phyloP scores from a whole-genome alignment of 2,113 vertebrate species.

The Phalacrocorax carbo region DNA sequence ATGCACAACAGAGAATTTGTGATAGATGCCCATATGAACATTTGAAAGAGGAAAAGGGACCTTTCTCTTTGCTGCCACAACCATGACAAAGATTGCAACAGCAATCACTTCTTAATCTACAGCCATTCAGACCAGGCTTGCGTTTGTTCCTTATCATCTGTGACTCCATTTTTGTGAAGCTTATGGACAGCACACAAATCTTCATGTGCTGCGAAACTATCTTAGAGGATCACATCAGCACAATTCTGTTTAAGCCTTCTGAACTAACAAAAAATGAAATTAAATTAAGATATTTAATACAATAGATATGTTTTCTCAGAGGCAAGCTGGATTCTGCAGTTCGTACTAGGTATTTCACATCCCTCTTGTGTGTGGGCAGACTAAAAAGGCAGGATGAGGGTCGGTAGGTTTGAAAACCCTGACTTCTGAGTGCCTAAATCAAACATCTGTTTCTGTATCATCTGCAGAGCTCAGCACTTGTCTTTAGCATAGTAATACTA shows the following conservation, averaged over 20 bases:
- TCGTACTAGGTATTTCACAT: not conserved
- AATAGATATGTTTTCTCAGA: not conserved
- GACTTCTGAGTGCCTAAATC: not conserved
- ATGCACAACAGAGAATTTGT: not conserved
- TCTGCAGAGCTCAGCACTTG: not conserved
- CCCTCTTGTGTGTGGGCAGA: not conserved
- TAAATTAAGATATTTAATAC: not conserved
- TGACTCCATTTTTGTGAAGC: not conserved
- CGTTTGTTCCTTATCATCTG: not conserved
- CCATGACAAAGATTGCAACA: not conserved
- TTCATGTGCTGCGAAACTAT: not conserved
- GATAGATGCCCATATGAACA: not conserved
- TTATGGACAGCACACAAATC: not conserved
- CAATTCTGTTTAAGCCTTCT: not conserved
- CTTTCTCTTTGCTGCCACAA: not conserved
- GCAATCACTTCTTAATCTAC: not conserved
- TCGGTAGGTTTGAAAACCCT: not conserved
- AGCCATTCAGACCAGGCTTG: not conserved
- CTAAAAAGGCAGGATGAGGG: not conserved
- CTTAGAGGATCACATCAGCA: not conserved
- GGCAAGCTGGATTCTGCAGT: not conserved
- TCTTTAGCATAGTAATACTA: not conserved
- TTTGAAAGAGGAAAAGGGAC: not conserved
- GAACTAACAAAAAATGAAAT: not conserved
- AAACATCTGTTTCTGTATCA: not conserved